Evolutionary conservation across 2,888 invertebrate species (phyloP).

Genomic region (Sminthurides aquaticus): DNA sequence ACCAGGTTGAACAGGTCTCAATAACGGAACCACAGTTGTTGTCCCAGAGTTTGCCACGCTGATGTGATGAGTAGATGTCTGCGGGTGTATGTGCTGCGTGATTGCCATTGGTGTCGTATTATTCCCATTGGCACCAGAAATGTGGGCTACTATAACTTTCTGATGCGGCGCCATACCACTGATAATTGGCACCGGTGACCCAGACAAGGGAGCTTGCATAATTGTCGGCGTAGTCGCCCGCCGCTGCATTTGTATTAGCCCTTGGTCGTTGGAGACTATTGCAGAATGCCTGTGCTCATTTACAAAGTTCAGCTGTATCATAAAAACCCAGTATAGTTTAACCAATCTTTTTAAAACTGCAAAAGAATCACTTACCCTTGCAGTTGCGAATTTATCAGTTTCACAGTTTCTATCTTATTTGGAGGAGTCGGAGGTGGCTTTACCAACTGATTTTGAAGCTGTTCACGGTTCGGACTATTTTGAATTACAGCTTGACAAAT

Average conservation of each 20-base stretch:
- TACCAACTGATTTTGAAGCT: conserved; percentile 72
- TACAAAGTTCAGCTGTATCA: neutral
- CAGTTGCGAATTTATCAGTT: conserved; percentile 23
- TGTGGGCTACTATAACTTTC: conserved; percentile 41
- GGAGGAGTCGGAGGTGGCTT: conserved; percentile 70
- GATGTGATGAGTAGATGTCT: conserved; percentile 14
- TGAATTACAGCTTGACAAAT: conserved; percentile 72
- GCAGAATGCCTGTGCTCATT: no score
- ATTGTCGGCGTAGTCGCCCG: conserved; percentile 34
- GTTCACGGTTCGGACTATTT: conserved; percentile 84
- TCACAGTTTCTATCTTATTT: conserved; percentile 45
- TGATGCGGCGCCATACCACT: conserved; percentile 37
- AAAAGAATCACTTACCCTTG: conserved; percentile 25
- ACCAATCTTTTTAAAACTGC: no score
- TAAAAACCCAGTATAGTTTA: neutral
- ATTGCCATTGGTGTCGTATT: conserved; percentile 27
- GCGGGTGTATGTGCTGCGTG: conserved; percentile 25
- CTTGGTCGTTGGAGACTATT: conserved; percentile 11
- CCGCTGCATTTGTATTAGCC: conserved; percentile 21
- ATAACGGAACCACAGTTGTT: conserved; percentile 27
- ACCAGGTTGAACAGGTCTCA: conserved; percentile 41
- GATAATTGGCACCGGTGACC: conserved; percentile 25
- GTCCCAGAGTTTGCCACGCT: conserved; percentile 7
- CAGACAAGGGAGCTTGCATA: conserved; percentile 27
- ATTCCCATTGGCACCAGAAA: conserved; percentile 27